phyloP scores from a whole-genome alignment of 2,888 invertebrate species.

The Lottia scabra region DNA sequence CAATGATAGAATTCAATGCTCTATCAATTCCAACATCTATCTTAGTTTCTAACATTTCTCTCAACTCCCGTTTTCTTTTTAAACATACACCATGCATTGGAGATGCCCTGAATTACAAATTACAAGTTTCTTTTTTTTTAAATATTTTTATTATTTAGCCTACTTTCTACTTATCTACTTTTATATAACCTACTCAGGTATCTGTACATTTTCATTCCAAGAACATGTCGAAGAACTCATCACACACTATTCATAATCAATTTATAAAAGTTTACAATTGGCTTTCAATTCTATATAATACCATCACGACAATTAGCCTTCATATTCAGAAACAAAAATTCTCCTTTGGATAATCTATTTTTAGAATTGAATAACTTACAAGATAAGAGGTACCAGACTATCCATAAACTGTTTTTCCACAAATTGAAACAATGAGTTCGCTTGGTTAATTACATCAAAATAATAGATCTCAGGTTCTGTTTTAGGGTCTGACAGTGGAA shows the following conservation, averaged over 20 bases:
- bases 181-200: too few relatives aligned
- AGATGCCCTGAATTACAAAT: constrained; percentile 77
- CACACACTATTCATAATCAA: too few relatives aligned
- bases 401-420: constrained; percentile 94
- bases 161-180: too few relatives aligned
- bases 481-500: constrained; percentile 80
- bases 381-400: constrained; percentile 86
- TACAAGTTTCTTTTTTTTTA: background rate
- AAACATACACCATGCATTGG: constrained; percentile 89
- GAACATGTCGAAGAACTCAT: too few relatives aligned
- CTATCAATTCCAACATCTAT: constrained; percentile 78
- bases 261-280: too few relatives aligned
- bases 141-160: too few relatives aligned
- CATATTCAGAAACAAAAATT: too few relatives aligned
- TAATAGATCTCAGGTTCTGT: constrained; percentile 90
- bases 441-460: constrained; percentile 90
- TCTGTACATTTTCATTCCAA: too few relatives aligned
- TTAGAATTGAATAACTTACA: constrained; percentile 74
- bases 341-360: too few relatives aligned
- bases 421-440: constrained; percentile 91
- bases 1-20: constrained; percentile 88
- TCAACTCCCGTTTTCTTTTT: constrained; percentile 84
- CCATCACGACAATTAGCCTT: too few relatives aligned
- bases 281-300: too few relatives aligned
- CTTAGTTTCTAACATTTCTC: constrained; percentile 88